phyloP scores from a whole-genome alignment of 2,888 invertebrate species.

The Tetragonisca angustula region DNA sequence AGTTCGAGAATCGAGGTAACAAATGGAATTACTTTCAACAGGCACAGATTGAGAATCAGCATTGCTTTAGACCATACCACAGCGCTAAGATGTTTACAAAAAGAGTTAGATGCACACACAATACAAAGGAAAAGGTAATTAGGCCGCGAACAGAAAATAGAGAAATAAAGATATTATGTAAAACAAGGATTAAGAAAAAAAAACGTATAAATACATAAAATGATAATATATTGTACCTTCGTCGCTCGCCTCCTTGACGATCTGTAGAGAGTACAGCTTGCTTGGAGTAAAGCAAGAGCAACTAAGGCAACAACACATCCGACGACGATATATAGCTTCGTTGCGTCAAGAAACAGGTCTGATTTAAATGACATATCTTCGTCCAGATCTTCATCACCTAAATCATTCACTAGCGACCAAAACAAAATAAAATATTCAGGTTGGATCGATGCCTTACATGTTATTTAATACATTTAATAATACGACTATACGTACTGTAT shows the following conservation, averaged over 20 bases:
- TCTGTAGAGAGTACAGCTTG: conserved; percentile 92
- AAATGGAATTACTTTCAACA: conserved; percentile 11
- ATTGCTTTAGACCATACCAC: conserved; percentile 37
- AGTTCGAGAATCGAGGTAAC: background rate
- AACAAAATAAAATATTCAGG: conserved; percentile 36
- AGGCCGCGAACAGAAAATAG: conserved; percentile 49
- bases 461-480: conserved; percentile 29
- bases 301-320: conserved; percentile 93
- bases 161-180: conserved; percentile 36
- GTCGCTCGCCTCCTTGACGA: conserved; percentile 86
- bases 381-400: conserved; percentile 72
- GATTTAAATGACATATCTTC: conserved; percentile 58
- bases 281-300: conserved; percentile 92
- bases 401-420: conserved; percentile 84
- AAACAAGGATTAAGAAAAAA: conserved; percentile 1
- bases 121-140: conserved; percentile 42
- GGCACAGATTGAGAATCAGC: conserved; percentile 22
- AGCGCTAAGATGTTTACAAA: conserved; percentile 37
- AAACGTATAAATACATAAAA: conserved; percentile 8
- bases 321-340: conserved; percentile 92
- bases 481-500: conserved; percentile 11
- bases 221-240: conserved; percentile 86
- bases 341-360: conserved; percentile 88
- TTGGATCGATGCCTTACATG: conserved; percentile 44
- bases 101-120: conserved; percentile 60